Conservation (phyloP, 1,140 invertebrate species). For the Apolygus lucorum region DNA sequence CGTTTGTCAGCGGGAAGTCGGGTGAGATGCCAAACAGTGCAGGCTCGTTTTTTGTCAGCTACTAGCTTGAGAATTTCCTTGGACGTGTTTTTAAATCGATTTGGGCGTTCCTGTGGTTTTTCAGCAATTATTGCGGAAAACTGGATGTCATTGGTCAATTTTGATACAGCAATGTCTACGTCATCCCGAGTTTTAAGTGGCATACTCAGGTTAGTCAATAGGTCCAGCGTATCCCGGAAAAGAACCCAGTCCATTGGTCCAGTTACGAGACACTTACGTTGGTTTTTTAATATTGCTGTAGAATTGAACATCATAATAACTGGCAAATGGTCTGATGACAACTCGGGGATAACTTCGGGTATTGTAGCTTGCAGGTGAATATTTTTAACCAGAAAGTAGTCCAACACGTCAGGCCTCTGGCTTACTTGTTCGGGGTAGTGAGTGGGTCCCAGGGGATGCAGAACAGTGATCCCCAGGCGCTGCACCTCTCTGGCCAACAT, state of each 20-base stretch:
- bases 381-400: not conserved
- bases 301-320: not conserved
- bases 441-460: not conserved
- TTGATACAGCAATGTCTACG: not conserved
- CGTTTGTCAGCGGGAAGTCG: not conserved
- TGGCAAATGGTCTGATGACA: constrained; percentile 2
- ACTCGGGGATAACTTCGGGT: not conserved
- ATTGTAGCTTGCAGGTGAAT: not conserved
- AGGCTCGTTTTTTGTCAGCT: not conserved
- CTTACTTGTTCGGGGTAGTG: not conserved
- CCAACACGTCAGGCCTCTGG: not conserved
- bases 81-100: not conserved
- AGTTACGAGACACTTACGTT: not conserved
- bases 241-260: not conserved
- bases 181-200: not conserved
- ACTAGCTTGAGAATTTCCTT: not conserved
- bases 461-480: not conserved
- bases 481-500: not conserved
- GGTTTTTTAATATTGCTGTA: not conserved
- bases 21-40: not conserved
- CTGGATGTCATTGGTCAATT: not conserved
- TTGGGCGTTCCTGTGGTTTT: not conserved
- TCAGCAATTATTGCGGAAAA: not conserved
- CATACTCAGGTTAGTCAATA: not conserved
- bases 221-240: not conserved